phyloP scores from a whole-genome alignment of 2,113 vertebrate species.

The Oxyura jamaicensis region DNA sequence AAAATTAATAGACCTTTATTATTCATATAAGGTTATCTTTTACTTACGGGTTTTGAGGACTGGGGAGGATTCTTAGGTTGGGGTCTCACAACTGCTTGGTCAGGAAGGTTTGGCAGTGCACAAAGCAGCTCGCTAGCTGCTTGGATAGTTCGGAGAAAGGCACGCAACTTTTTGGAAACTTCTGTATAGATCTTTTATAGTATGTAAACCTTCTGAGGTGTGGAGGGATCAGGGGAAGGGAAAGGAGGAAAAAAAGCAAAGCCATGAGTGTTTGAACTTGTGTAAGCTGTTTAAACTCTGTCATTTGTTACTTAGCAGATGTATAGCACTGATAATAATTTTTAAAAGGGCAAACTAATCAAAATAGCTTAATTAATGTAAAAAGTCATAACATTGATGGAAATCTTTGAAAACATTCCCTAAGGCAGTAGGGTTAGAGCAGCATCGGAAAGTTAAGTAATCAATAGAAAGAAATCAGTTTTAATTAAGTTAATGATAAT shows the following conservation, averaged over 20 bases:
- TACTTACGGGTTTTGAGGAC: not conserved
- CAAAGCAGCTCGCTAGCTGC: not conserved
- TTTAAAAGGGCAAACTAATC: constrained; percentile 22
- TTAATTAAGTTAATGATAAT: constrained; percentile 54
- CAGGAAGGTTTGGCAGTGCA: not conserved
- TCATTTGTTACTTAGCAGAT: not conserved
- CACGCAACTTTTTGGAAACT: not conserved
- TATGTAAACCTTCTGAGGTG: not conserved
- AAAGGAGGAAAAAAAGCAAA: not conserved
- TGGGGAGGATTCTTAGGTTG: not conserved
- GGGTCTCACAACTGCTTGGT: not conserved
- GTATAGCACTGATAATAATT: not conserved
- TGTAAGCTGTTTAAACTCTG: not conserved
- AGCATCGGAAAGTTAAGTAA: constrained; percentile 30
- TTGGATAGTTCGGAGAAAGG: not conserved
- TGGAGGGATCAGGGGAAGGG: not conserved
- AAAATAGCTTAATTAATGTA: constrained; percentile 43
- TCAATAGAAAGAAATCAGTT: constrained; percentile 50
- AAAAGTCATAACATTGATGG: constrained; percentile 5
- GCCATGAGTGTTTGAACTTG: not conserved
- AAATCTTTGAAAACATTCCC: constrained; percentile 33
- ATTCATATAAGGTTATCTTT: not conserved
- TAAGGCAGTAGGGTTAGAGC: not conserved
- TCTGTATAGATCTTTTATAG: not conserved
- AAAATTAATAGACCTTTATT: not conserved